Evolutionary conservation across 2,888 invertebrate genomes (phyloP).

Genomic region (Acanthosepion pharaonis): DNA sequence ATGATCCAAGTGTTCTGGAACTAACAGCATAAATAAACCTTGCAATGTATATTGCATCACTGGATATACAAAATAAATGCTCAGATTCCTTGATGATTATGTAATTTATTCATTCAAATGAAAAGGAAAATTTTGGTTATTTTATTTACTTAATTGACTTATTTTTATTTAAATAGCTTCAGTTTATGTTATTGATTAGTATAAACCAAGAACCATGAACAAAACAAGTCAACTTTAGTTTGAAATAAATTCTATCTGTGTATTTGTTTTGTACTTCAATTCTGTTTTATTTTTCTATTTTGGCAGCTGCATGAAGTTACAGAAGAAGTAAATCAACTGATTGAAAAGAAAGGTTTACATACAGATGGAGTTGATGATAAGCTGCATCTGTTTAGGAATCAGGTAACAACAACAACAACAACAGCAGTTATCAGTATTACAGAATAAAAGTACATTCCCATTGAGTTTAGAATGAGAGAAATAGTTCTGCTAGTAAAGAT

Average conservation of each 20-base stretch:
- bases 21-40: too few relatives aligned
- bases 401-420: constrained; percentile 74
- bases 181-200: too few relatives aligned
- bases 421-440: neutral
- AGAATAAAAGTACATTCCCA: neutral
- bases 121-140: too few relatives aligned
- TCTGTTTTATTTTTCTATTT: neutral
- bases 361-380: constrained; percentile 83
- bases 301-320: constrained; percentile 1
- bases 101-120: too few relatives aligned
- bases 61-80: too few relatives aligned
- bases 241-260: neutral
- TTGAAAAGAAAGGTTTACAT: constrained; percentile 82
- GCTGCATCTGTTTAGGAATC: constrained; percentile 87
- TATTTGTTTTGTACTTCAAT: neutral
- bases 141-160: too few relatives aligned
- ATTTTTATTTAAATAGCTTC: too few relatives aligned
- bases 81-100: too few relatives aligned
- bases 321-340: constrained; percentile 82
- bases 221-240: too few relatives aligned
- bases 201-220: too few relatives aligned
- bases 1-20: too few relatives aligned
- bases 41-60: too few relatives aligned
- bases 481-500: neutral
- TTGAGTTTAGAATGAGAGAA: neutral